A percentile compares a stretch with the other conserved stretches of the same genome.
Conservation (phyloP, 2,113 vertebrate species). For the Oryzias javanicus region DNA sequence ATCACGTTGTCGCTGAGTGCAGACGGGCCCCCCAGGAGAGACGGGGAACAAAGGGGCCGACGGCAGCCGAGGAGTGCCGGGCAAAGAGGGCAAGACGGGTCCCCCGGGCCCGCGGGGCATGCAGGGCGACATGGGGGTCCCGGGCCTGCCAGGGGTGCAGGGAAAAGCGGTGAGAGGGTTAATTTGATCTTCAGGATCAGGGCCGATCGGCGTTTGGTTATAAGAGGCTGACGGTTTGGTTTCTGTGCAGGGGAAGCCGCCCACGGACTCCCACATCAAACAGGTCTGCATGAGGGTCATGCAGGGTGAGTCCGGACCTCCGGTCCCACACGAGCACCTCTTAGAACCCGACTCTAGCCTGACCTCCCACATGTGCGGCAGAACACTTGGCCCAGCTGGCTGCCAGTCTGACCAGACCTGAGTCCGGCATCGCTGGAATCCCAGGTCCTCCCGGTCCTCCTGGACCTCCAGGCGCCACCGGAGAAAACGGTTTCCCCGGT, state of each 20-base stretch:
- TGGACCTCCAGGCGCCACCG: conserved; percentile 82
- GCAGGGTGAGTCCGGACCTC: conserved; percentile 83
- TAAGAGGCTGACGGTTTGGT: conserved; percentile 8
- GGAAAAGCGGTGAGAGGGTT: conserved; percentile 82
- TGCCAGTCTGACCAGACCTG: conserved; percentile 88
- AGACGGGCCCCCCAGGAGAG: conserved; percentile 89
- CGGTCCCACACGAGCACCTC: background rate
- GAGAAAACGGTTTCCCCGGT: conserved; percentile 91
- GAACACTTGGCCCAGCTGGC: conserved; percentile 93
- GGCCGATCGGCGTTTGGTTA: background rate
- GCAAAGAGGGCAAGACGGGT: conserved; percentile 86
- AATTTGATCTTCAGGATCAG: background rate
- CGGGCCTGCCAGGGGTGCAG: conserved; percentile 85
- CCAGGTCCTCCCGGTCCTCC: conserved; percentile 81
- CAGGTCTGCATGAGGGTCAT: conserved; percentile 96
- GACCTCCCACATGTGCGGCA: conserved; percentile 61
- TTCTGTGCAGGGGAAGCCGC: conserved; percentile 84
- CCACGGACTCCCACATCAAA: conserved; percentile 89
- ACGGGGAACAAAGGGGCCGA: conserved; percentile 87
- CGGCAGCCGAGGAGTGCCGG: conserved; percentile 84
- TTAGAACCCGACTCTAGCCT: background rate
- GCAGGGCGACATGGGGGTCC: conserved; percentile 88
- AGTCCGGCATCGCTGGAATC: conserved; percentile 84
- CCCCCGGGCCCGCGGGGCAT: conserved; percentile 85
- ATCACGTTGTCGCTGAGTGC: background rate